phyloP scores from a whole-genome alignment of 2,888 invertebrate genomes.

The Leptopilina syphax region DNA sequence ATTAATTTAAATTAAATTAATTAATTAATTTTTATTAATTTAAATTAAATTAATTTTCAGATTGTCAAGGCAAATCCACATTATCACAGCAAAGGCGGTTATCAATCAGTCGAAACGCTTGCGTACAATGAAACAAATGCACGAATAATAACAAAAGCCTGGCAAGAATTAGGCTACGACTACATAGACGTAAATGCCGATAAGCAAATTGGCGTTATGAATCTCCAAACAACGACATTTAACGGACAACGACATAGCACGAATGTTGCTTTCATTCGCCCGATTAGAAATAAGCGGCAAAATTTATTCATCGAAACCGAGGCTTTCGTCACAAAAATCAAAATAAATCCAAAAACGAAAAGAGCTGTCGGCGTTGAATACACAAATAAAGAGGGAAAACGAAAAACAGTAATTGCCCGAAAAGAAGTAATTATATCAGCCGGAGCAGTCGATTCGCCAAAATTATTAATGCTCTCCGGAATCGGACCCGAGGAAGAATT shows the following conservation, averaged over 20 bases:
- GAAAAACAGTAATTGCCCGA: conserved; percentile 69
- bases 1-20: not conserved
- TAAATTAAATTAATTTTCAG: not conserved
- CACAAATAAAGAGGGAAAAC: conserved; percentile 63
- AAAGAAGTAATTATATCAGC: conserved; percentile 78
- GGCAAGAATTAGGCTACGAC: conserved; percentile 81
- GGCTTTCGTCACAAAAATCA: conserved; percentile 77
- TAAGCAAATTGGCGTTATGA: conserved; percentile 80
- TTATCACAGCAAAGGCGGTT: conserved; percentile 81
- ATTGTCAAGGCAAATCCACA: conserved; percentile 69
- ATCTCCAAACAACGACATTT: conserved; percentile 80
- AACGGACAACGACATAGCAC: conserved; percentile 81
- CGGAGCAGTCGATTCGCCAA: conserved; percentile 77
- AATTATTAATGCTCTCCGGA: conserved; percentile 78
- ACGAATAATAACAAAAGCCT: conserved; percentile 79
- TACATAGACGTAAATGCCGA: conserved; percentile 80
- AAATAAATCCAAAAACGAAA: conserved; percentile 77
- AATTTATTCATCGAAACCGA: conserved; percentile 75
- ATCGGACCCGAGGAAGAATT: conserved; percentile 76
- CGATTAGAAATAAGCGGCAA: conserved; percentile 79
- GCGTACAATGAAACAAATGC: conserved; percentile 81
- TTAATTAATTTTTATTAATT: not conserved
- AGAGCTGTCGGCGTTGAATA: conserved; percentile 76
- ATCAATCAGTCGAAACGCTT: conserved; percentile 81
- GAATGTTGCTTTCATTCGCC: conserved; percentile 83